These are phyloP conservation scores for Ichneumoninae sp. DNA, from an alignment of 2,888 invertebrate species.

Conservation along the genomic window DNA sequence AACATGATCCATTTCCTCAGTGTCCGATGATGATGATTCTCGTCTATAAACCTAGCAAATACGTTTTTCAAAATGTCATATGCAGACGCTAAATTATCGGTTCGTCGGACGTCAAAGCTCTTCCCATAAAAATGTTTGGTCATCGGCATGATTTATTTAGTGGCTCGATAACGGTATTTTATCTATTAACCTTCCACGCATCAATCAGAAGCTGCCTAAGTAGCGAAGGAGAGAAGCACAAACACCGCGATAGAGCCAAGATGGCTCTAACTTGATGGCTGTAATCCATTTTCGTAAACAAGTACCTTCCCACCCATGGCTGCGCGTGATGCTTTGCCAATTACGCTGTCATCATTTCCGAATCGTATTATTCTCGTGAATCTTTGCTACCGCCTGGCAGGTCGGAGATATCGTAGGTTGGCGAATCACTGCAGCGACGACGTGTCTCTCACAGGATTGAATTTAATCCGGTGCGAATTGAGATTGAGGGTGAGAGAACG, in stretches of 20 bases:
- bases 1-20: no score
- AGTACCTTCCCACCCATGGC: not conserved
- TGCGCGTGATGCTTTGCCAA: not conserved
- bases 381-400: not conserved
- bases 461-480: conserved; percentile 48
- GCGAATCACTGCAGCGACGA: conserved; percentile 22
- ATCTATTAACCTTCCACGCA: not conserved
- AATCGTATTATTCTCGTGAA: conserved; percentile 5
- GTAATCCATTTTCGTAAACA: not conserved
- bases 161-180: no score
- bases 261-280: not conserved
- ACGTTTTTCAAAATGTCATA: no score
- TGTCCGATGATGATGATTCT: no score
- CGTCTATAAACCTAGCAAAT: no score
- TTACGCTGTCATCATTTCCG: not conserved
- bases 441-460: conserved; percentile 32
- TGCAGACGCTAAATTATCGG: no score
- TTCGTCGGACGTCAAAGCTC: not conserved
- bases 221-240: not conserved
- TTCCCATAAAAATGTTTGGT: not conserved
- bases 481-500: conserved; percentile 26
- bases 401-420: conserved; percentile 11
- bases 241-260: not conserved
- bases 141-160: not conserved
- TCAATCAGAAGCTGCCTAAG: not conserved